Conservation (phyloP, 2,888 invertebrate genomes). For the Syrphus vitripennis region DNA sequence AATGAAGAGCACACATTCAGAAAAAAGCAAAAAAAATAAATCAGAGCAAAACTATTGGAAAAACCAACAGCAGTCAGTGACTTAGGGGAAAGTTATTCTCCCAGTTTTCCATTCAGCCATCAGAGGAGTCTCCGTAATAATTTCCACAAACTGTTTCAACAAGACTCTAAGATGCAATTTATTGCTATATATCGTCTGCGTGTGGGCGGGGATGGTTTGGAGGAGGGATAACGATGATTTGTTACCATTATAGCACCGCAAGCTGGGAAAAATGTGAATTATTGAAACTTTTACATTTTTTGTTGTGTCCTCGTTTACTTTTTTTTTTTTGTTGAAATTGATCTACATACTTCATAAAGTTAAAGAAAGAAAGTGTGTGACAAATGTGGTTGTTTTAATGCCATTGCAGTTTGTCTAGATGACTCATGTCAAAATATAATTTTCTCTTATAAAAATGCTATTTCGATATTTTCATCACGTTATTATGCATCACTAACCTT, state of each 20-base stretch:
- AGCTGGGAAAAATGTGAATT: constrained; percentile 52
- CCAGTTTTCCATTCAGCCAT: constrained; percentile 16
- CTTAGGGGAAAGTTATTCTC: constrained; percentile 1
- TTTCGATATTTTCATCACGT: not conserved
- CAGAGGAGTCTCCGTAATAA: not conserved
- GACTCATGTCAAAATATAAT: not conserved
- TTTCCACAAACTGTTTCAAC: constrained; percentile 1
- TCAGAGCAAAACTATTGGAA: constrained; percentile 5
- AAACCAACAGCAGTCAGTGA: not conserved
- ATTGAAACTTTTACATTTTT: constrained; percentile 29
- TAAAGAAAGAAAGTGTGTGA: not conserved
- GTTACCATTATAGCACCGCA: constrained; percentile 59
- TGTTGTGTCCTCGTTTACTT: not conserved
- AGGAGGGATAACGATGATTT: constrained; percentile 65
- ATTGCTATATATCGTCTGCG: constrained; percentile 5
- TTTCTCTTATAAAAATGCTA: not conserved
- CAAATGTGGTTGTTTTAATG: not conserved
- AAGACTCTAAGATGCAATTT: constrained; percentile 51
- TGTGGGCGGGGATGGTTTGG: not conserved
- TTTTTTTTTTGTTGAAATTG: not conserved
- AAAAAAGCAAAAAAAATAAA: not conserved
- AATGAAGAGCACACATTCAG: not conserved
- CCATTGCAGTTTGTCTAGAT: not conserved
- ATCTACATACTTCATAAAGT: not conserved
- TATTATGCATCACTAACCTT: not conserved